Evolutionary conservation across 2,888 invertebrate species (phyloP), one percentile per base, ranked within the genome.

Genomic region (Panzeria rudis): DNA sequence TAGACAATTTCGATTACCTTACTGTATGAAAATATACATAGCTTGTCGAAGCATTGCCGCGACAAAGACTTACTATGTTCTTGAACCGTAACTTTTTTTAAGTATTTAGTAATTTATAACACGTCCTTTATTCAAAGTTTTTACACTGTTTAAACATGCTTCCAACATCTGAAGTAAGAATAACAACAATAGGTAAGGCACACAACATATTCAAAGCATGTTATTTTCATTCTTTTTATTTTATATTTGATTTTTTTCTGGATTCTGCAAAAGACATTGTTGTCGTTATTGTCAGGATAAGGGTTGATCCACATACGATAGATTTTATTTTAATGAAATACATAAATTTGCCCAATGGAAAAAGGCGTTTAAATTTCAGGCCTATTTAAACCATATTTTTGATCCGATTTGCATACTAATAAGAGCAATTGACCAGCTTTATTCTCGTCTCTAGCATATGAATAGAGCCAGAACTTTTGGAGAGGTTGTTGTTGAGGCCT

Each of bases 211-310:
- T 66, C 68, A 82, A 79, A 85, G 78, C 64, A 79, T 82, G 71
- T 85, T 78, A 69, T 85, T 82, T 78, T 50, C 85, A 82, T 84
- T 78, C 13, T 56, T 77, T 73, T 69, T 56, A 50, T 50, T 59
- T 64, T 75, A 29, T 72, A 38, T 20, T 80, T 84, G 50, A 68
- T 71, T 75, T 47, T 78, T 82, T 75, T 62, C 29, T 44, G 59
- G 56, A 68, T 75, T 68, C 64, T 64, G 68, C n/a, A 62, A 35
- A 81, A 77, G 85, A 82, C 78, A 78, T 85, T 85, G 81, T 79
- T 82, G 78, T 68, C 69, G 69, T 82, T 85, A 82, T 82, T 79
- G 71, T 62, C 73, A 75, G 85, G 82, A 85, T 85, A 85, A 85
- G 85, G 85, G 85, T 85, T 85, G 85, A 79, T 71, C 69, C 52